Percentiles rank a stretch among this genome's conserved stretches.
Evolutionary conservation across 2,113 vertebrate genomes (phyloP).

Genomic region (Anarrhichthys ocellatus): DNA sequence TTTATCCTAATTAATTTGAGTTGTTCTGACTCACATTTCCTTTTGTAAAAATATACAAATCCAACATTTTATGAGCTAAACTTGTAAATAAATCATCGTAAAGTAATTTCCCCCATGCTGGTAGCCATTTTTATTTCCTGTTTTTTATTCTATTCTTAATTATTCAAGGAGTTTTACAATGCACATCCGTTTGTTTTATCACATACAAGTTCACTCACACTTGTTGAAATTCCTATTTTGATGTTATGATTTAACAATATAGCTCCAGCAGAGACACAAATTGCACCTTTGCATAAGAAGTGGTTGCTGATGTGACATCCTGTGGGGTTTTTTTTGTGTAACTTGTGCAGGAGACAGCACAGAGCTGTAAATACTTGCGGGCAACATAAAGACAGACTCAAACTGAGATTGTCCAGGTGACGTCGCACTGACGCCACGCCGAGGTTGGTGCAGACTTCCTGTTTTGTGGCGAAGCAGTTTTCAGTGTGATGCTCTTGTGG

Average conservation of each 20-base stretch:
- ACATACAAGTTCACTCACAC: neutral
- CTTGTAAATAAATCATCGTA: neutral
- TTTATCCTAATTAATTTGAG: neutral
- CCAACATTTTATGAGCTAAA: neutral
- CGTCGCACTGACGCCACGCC: neutral
- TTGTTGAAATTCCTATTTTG: neutral
- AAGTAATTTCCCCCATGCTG: neutral
- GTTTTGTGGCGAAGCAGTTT: slow-evolving; percentile 64
- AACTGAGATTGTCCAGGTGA: slow-evolving; percentile 62
- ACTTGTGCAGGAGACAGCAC: neutral
- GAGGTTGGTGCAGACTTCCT: slow-evolving; percentile 73
- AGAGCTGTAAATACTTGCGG: neutral
- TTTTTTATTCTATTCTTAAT: neutral
- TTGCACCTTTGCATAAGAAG: neutral
- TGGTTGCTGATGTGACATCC: neutral
- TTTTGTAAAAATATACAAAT: neutral
- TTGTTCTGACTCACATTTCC: neutral
- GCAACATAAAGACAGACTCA: neutral
- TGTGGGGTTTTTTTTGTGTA: neutral
- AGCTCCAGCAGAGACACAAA: neutral
- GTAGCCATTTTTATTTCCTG: rapidly evolving
- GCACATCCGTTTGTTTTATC: rapidly evolving
- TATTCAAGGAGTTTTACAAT: neutral
- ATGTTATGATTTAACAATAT: neutral
- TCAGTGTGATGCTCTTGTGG: slow-evolving; percentile 22